These are phyloP conservation scores for Rugalucina vietnamica DNA, from an alignment of 2,888 invertebrate genomes.

Conservation along the genomic window DNA sequence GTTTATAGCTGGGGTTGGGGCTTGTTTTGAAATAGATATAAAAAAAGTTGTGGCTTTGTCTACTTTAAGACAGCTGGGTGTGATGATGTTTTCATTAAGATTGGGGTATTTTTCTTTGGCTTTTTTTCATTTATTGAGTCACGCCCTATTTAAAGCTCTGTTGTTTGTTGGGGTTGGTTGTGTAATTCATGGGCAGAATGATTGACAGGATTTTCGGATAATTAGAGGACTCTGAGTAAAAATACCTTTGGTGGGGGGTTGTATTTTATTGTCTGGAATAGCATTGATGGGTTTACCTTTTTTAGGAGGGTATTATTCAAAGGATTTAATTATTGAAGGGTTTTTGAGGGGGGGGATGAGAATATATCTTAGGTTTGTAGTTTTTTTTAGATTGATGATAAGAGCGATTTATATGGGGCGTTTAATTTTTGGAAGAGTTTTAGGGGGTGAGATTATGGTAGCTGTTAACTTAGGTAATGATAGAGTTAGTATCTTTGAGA, in stretches of 20 bases:
- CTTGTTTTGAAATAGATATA: slow-evolving; percentile 86
- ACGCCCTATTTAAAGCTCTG: slow-evolving; percentile 91
- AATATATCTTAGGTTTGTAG: neutral
- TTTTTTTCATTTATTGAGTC: slow-evolving; percentile 90
- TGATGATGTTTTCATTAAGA: slow-evolving; percentile 89
- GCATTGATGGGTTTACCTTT: slow-evolving; percentile 76
- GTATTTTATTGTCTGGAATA: slow-evolving; percentile 63
- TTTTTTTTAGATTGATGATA: neutral
- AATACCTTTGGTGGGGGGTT: slow-evolving; percentile 68
- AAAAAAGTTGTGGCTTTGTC: slow-evolving; percentile 92
- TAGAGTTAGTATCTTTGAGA: neutral
- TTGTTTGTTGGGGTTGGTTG: slow-evolving; percentile 90
- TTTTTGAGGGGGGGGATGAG: slow-evolving; percentile 11
- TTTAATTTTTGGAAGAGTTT: neutral
- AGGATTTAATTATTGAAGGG: slow-evolving; percentile 75
- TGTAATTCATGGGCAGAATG: slow-evolving; percentile 88
- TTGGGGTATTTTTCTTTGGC: slow-evolving; percentile 86
- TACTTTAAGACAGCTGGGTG: slow-evolving; percentile 90
- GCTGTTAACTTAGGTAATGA: neutral
- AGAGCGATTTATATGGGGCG: neutral
- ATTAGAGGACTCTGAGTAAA: slow-evolving; percentile 63
- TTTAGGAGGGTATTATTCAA: slow-evolving; percentile 78
- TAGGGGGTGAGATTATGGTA: neutral
- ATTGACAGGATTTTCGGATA: slow-evolving; percentile 89
- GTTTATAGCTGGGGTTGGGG: slow-evolving; percentile 81